Base-by-base conservation (phyloP, 1,140 invertebrate genomes). In the Leptinotarsa undecemlineata region DNA sequence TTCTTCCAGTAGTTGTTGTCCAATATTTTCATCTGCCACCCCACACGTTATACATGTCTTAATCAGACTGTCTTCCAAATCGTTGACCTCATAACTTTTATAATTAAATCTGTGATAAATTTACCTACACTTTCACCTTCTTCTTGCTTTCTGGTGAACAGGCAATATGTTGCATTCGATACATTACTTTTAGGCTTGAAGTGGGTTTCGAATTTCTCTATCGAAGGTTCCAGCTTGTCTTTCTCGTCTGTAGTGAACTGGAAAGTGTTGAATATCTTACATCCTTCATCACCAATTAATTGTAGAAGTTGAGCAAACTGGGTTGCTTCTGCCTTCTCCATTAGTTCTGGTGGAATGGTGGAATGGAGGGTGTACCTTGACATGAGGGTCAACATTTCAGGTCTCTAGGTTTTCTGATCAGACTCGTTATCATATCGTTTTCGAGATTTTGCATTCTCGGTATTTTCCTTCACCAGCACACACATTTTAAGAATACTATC, bases 191-290 rank as follows among this genome's bases (percentile, higher is more conserved):
- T 23, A 23, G 79, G 78, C 15, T 17, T 63, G 68, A 80, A 80
- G 51, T 80, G 74, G 20, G 72, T 62, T 67, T 78, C 48, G 71
- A 82, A 81, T 71, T 80, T 81, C 19, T 76, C 42, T 42, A 74
- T 68, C 21, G 79, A 48, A 57, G 73, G 23, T 21, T 70, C 48
- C 13, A 51, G 13, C 8, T 77, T 61, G 69, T 80, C 77, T 69
- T 82, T 77, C 62, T 84, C 74, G 1, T 74, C 77, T 14, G 77
- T 76, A 13, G 48, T 69, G 48, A 85, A 74, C 61, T 42, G 66
- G 73, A 85, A 83, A 1, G 80, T 82, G 66, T 82, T 78, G 70
- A 73, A 84, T 66, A 82, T 82, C n/a, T 80, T 75, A 13, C 82
- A 57, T 1, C 76, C 80, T 70, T 83, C 81, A 26, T 84, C 80